These are phyloP conservation scores for Siphamia tubifer DNA, from an alignment of 2,113 vertebrate genomes.

Conservation along the genomic window DNA sequence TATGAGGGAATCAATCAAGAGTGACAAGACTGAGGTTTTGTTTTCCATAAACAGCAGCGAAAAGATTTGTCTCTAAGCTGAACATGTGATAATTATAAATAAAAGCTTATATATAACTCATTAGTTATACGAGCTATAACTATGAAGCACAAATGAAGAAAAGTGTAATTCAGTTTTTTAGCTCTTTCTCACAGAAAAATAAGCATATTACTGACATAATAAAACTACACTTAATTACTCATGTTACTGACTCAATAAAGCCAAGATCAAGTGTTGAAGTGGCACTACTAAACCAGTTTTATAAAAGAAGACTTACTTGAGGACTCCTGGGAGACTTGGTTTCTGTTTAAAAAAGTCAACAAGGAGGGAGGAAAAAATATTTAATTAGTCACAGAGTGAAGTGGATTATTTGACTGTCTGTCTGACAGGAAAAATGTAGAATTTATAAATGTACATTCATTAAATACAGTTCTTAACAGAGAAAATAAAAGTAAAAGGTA, in stretches of 20 bases:
- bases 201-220: no score
- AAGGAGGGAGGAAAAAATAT: background rate
- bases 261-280: background rate
- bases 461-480: no score
- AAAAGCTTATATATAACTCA: background rate
- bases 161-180: background rate
- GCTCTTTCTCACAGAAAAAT: background rate
- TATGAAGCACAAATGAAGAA: background rate
- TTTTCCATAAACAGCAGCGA: slow-evolving; percentile 17
- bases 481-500: no score
- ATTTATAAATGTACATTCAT: no score
- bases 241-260: no score
- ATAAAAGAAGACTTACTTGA: slow-evolving; percentile 49
- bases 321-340: slow-evolving; percentile 59
- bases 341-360: slow-evolving; percentile 38
- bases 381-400: no score
- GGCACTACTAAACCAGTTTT: background rate
- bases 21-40: slow-evolving; percentile 5
- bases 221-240: no score
- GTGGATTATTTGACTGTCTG: no score
- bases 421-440: no score
- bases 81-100: background rate
- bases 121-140: background rate
- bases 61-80: background rate
- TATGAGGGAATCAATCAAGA: slow-evolving; percentile 48